Conservation (phyloP, 1,140 invertebrate species). For the Brachionus asplanchnoidis region DNA sequence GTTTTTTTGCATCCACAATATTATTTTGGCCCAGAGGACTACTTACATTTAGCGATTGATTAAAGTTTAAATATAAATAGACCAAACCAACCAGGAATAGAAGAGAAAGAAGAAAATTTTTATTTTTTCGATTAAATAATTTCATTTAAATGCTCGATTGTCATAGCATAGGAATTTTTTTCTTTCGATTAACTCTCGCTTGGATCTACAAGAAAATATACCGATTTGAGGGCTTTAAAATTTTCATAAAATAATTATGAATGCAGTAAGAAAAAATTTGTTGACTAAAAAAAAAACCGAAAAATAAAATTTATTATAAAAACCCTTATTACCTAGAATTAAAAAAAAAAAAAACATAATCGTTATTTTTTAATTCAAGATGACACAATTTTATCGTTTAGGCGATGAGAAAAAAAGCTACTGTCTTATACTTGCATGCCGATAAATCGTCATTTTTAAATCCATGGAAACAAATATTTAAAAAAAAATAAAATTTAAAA, state of each 20-base stretch:
- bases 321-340: neutral
- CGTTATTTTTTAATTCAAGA: neutral
- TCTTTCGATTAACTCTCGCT: neutral
- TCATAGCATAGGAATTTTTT: neutral
- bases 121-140: constrained; percentile 6
- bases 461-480: neutral
- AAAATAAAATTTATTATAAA: neutral
- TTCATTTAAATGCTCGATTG: neutral
- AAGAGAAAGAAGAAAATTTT: neutral
- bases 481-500: too few species aligned
- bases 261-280: neutral
- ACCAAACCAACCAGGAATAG: neutral
- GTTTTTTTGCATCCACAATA: neutral
- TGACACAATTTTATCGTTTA: neutral
- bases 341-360: neutral
- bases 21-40: neutral
- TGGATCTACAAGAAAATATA: neutral
- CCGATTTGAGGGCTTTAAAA: neutral
- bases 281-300: neutral
- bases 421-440: neutral
- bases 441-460: neutral
- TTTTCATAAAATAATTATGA: neutral
- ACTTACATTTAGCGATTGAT: neutral
- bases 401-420: neutral
- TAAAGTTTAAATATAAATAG: neutral